Evolutionary conservation across 2,888 invertebrate species (phyloP).

Genomic region (Brachylomia viminalis): DNA sequence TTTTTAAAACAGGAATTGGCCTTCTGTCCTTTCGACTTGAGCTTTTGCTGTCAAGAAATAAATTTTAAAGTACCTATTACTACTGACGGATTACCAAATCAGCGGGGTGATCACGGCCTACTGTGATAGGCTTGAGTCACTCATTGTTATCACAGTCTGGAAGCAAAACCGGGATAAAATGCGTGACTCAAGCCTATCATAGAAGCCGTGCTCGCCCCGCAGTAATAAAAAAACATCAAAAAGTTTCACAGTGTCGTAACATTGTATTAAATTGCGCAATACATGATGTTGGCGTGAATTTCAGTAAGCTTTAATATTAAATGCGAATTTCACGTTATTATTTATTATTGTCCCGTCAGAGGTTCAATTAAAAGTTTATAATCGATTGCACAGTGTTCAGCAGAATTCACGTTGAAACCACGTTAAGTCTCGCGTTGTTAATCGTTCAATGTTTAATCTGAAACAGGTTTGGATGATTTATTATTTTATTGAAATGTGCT

Average conservation of each 20-base stretch:
- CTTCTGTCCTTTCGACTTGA: neutral
- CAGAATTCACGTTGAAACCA: neutral
- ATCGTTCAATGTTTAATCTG: constrained; percentile 16
- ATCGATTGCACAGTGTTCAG: constrained; percentile 40
- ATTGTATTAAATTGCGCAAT: neutral
- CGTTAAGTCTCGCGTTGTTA: constrained; percentile 7
- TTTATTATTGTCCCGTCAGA: constrained; percentile 22
- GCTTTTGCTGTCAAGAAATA: too few relatives aligned
- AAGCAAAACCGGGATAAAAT: too few relatives aligned
- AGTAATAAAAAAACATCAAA: neutral
- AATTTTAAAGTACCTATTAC: neutral
- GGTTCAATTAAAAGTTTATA: constrained; percentile 54
- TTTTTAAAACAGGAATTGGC: neutral
- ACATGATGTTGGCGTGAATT: neutral
- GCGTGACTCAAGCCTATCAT: too few relatives aligned
- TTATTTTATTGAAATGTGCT: neutral
- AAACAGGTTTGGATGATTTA: constrained; percentile 7
- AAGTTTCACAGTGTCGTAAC: neutral
- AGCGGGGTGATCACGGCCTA: too few relatives aligned
- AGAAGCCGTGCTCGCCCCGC: too few relatives aligned
- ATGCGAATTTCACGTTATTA: constrained; percentile 21
- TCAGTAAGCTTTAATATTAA: constrained; percentile 16
- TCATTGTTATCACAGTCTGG: too few relatives aligned
- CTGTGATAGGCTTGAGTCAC: too few relatives aligned
- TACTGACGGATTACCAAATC: neutral